phyloP scores from a whole-genome alignment of 2,113 vertebrate species.

The Crotalus tigris region DNA sequence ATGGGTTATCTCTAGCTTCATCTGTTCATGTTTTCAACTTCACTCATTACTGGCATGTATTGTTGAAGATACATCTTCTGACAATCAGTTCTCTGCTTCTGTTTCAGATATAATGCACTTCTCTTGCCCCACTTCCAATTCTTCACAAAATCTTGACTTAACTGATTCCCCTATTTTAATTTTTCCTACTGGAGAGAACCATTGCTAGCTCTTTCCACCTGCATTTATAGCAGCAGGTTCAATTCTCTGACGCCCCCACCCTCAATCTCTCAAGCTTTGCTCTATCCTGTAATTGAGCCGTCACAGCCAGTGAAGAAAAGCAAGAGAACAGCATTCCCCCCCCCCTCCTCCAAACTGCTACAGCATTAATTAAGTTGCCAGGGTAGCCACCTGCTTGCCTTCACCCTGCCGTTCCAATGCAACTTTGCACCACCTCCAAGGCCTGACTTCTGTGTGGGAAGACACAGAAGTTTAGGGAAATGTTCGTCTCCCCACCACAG shows the following conservation, averaged over 20 bases:
- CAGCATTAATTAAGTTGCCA: constrained; percentile 23
- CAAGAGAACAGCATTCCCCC: not conserved
- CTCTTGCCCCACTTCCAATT: not conserved
- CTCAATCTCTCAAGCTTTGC: constrained; percentile 7
- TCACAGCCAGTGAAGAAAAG: constrained; percentile 12
- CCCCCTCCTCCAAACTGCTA: not conserved
- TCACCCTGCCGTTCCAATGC: not conserved
- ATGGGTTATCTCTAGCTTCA: not conserved
- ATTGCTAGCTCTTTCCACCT: not conserved
- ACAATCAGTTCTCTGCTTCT: not conserved
- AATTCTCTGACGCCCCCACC: constrained; percentile 8
- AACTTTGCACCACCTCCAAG: not conserved
- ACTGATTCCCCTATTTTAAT: not conserved
- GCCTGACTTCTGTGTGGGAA: not conserved
- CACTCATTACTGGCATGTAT: too few species aligned
- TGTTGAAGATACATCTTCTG: not conserved
- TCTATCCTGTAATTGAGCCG: constrained; percentile 26
- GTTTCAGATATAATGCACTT: not conserved
- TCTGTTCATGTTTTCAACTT: too few species aligned
- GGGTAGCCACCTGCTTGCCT: constrained; percentile 8
- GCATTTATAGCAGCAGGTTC: not conserved
- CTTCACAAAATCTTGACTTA: not conserved
- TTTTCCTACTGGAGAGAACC: not conserved
- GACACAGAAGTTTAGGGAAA: constrained; percentile 4
- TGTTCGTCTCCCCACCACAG: not conserved